A percentile compares a stretch with the other conserved stretches of the same genome.
phyloP scores from a whole-genome alignment of 2,113 vertebrate species.

The Daphoenositta chrysoptera region DNA sequence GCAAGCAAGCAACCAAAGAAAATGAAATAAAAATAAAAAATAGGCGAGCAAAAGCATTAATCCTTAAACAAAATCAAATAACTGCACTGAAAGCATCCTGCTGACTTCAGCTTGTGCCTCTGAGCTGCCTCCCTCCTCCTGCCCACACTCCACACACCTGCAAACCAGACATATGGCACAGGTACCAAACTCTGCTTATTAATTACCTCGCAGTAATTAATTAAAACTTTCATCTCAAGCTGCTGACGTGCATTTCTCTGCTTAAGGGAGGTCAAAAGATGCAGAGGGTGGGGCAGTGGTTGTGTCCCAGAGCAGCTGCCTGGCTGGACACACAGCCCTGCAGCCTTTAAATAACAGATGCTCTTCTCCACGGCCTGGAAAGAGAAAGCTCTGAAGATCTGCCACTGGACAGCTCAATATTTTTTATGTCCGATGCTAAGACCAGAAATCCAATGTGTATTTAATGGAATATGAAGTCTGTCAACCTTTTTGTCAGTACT shows the following conservation, averaged over 20 bases:
- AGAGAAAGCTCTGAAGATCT: background rate
- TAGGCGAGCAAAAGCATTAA: fast-evolving
- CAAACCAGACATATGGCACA: background rate
- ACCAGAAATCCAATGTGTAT: background rate
- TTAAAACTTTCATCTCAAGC: background rate
- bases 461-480: background rate
- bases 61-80: background rate
- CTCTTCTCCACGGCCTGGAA: background rate
- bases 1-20: fast-evolving
- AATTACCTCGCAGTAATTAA: background rate
- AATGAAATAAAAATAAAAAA: background rate
- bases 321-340: background rate
- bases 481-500: background rate
- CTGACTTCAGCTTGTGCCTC: background rate
- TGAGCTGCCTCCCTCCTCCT: background rate
- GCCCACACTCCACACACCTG: background rate
- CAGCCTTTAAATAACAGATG: fast-evolving
- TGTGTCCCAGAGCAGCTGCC: background rate
- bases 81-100: background rate
- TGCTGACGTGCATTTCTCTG: background rate
- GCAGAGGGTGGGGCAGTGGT: fast-evolving
- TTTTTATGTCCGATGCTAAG: background rate
- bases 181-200: background rate
- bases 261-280: background rate
- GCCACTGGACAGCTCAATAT: background rate